A percentile compares a stretch with the other conserved stretches of the same genome.
Conservation (phyloP, 1,140 invertebrate species). For the Philaenus spumarius region DNA sequence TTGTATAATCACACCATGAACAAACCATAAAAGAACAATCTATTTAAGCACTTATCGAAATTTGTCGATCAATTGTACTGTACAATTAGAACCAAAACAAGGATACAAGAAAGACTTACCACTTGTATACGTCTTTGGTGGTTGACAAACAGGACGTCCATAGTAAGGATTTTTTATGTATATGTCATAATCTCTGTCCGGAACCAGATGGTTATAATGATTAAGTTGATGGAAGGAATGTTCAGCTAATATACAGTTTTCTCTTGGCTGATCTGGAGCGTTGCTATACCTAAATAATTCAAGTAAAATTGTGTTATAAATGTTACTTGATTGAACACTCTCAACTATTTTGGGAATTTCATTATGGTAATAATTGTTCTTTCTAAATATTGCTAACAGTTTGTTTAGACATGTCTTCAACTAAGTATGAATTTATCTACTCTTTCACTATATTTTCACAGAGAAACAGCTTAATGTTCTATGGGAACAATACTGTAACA, state of each 20-base stretch:
- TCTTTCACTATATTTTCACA: not conserved
- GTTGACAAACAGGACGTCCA: slow-evolving; percentile 25
- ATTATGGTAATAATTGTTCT: not conserved
- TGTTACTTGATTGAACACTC: not conserved
- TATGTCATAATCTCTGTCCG: slow-evolving; percentile 69
- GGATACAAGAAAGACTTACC: no score
- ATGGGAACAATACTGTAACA: no score
- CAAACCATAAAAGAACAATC: no score
- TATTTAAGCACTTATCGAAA: no score
- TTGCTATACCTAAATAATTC: slow-evolving; percentile 40
- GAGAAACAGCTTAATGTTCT: not conserved
- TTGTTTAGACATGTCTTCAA: not conserved
- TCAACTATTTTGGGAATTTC: not conserved
- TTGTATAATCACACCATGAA: no score
- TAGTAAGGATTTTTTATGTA: slow-evolving; percentile 55
- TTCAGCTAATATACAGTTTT: slow-evolving; percentile 70
- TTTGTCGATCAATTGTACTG: no score
- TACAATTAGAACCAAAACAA: no score
- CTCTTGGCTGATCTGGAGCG: slow-evolving; percentile 37
- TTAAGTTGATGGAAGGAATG: slow-evolving; percentile 56
- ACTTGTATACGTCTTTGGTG: slow-evolving; percentile 31
- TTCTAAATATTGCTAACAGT: not conserved
- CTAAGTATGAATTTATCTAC: not conserved
- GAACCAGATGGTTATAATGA: slow-evolving; percentile 62
- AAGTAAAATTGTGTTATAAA: no score